Evolutionary conservation across 53 echinoderm and acorn worm species (phyloP), one percentile per base, ranked within the genome.

Genomic region (Holothuria scabra): DNA sequence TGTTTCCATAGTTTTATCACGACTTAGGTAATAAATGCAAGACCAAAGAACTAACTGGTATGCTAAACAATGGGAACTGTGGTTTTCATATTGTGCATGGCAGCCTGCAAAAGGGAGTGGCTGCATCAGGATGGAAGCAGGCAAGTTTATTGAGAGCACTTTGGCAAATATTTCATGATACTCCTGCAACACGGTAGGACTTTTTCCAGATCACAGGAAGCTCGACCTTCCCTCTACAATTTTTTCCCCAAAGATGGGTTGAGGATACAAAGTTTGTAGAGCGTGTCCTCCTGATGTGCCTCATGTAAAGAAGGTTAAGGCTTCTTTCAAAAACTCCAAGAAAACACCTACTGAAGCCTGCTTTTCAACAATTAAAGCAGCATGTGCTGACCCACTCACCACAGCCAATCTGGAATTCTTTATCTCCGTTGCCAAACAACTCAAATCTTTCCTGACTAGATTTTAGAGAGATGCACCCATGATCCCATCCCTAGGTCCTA

Each of bases 281-380:
- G 60, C 60, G 24, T 60, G 60, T 9, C 60, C 21, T 60, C 24
- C 60, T 60, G 60, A 60, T 60, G 60, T 60, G 60, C 60, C 60
- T 60, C 3, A 60, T 8, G 60, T 60, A 9, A 60, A 60, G 60
- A 60, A 60, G 21, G 3, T 60, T 60, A 9, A 5, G 60, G 8
- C 60, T 9, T 60, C 60, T 60, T 60, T 24, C 60, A 60, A 60
- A 9, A 9, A 24, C 21, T 9, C 65, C 65, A 20, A 3, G 23
- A 65, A 65, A 24, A 65, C 21, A 24, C 65, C 65, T 11, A 65
- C 4, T 60, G 60, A 4, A 60, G 60, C 60, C 60, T 60, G 60
- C 60, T 60, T 60, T 60, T 60, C 60, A 60, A 60, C 60, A 60
- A 60, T 60, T 60, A 60, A 60, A 9, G 24, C 60, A 60, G 60